Evolutionary conservation across 2,113 vertebrate species (phyloP).

Genomic region (Barbus barbus): DNA sequence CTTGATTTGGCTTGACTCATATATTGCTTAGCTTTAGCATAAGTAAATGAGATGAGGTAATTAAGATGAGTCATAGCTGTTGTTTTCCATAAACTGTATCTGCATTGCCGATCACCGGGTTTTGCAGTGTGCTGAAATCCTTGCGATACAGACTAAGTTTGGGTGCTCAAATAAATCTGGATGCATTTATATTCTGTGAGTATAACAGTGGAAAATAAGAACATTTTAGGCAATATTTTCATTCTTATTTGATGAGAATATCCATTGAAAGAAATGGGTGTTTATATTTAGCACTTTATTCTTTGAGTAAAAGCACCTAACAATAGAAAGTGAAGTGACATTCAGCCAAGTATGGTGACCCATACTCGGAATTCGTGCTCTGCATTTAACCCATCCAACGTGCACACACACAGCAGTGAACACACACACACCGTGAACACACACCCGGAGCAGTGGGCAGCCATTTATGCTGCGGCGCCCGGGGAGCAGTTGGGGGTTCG

Average conservation of each 20-base stretch:
- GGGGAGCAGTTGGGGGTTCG: too few species aligned
- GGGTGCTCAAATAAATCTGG: background rate
- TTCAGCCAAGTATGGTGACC: too few species aligned
- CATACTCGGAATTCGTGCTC: too few species aligned
- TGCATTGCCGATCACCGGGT: background rate
- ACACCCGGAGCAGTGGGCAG: too few species aligned
- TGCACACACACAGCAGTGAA: too few species aligned
- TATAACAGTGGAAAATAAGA: background rate
- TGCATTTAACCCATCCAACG: too few species aligned
- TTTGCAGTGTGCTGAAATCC: background rate
- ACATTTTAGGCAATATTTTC: background rate
- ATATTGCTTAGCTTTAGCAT: background rate
- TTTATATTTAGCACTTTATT: background rate
- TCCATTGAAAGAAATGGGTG: background rate
- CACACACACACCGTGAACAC: too few species aligned
- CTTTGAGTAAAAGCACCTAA: background rate
- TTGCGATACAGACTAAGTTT: background rate
- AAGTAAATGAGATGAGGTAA: conserved; percentile 11
- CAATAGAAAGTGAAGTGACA: too few species aligned
- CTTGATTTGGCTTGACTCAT: background rate
- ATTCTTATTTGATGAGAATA: background rate
- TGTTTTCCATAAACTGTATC: background rate
- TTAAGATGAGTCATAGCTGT: conserved; percentile 3
- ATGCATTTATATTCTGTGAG: background rate
- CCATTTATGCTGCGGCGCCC: too few species aligned